phyloP scores from a whole-genome alignment of 2,113 vertebrate genomes.

The Mormyrus iriodes region DNA sequence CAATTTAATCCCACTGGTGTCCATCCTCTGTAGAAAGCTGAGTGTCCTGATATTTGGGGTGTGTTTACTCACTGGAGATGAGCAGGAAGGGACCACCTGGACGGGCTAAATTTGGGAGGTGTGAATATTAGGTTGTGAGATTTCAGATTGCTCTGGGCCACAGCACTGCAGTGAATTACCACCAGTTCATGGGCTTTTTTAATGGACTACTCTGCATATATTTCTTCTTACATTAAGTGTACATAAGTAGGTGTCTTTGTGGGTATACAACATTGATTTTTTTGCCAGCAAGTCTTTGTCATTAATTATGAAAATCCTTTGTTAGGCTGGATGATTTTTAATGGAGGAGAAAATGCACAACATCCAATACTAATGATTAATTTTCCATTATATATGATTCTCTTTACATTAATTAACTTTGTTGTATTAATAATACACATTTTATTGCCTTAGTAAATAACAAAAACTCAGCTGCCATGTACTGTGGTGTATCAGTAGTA shows the following conservation, averaged over 20 bases:
- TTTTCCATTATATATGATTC: neutral
- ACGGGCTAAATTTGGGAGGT: constrained; percentile 3
- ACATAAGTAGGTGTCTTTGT: neutral
- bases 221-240: neutral
- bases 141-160: neutral
- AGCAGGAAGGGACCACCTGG: neutral
- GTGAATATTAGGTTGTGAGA: constrained; percentile 5
- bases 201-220: neutral
- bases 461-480: neutral
- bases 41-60: neutral
- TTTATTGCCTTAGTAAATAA: neutral
- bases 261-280: neutral
- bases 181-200: neutral
- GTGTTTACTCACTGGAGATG: neutral
- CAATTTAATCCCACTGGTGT: neutral
- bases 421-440: neutral
- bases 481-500: neutral
- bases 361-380: neutral
- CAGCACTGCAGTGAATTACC: neutral
- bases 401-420: neutral
- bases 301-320: neutral
- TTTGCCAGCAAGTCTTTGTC: neutral
- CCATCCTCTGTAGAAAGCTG: neutral
- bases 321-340: neutral
- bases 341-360: neutral